These are phyloP conservation scores for Campaea margaritaria DNA, from an alignment of 2,888 invertebrate genomes.

Conservation along the genomic window DNA sequence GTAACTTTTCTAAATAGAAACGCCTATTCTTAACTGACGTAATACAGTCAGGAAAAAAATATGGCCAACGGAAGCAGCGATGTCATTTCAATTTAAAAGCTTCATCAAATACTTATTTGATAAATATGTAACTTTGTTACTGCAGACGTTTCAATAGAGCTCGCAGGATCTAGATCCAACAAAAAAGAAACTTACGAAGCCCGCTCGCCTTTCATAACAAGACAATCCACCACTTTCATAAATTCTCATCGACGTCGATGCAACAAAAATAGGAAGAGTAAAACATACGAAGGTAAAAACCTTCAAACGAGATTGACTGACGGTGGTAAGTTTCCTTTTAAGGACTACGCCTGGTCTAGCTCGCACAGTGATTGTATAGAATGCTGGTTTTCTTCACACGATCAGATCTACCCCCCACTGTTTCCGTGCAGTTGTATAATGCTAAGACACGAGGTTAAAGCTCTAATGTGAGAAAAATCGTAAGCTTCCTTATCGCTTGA, in stretches of 20 bases:
- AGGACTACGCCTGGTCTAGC: conserved; percentile 30
- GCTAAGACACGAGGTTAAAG: conserved; percentile 20
- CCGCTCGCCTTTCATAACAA: conserved; percentile 13
- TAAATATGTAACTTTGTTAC: conserved; percentile 4
- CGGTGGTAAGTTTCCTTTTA: conserved; percentile 35
- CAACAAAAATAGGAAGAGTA: conserved; percentile 20
- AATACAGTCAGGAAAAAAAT: too few species aligned
- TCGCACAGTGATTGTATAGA: conserved; percentile 38
- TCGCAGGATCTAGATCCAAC: background rate
- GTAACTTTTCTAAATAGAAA: too few species aligned
- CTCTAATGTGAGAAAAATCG: conserved; percentile 26
- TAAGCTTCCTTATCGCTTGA: conserved; percentile 21
- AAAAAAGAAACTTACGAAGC: conserved; percentile 11
- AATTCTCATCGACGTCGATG: conserved; percentile 21
- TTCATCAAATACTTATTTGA: background rate
- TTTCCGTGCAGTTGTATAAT: conserved; percentile 31
- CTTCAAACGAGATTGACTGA: conserved; percentile 28
- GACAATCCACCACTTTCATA: conserved; percentile 22
- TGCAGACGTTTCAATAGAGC: conserved; percentile 7
- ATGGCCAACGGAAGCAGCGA: too few species aligned
- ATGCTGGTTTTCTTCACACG: conserved; percentile 40
- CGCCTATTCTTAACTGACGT: too few species aligned
- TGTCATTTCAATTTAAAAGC: conserved; percentile 1
- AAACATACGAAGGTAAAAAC: conserved; percentile 28
- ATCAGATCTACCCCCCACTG: conserved; percentile 35